Conservation (phyloP, 2,797 vertebrate species). For the Danionella dracula region DNA sequence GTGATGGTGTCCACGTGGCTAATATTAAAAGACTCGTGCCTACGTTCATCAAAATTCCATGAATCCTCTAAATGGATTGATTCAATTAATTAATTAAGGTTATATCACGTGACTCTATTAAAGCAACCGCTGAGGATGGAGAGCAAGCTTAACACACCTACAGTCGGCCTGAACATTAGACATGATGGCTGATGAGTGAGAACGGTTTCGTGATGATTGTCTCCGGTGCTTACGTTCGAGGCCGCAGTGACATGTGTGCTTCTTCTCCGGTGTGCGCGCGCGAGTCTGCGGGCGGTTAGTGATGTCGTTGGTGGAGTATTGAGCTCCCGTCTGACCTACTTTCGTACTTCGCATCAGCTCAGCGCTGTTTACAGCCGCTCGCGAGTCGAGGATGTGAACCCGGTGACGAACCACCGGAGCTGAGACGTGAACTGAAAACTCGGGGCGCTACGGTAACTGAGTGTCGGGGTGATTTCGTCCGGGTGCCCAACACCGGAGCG, state of each 20-base stretch:
- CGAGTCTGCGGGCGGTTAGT: slow-evolving; percentile 60
- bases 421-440: too few relatives aligned
- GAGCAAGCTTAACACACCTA: not conserved
- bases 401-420: slow-evolving; percentile 40
- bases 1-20: too few relatives aligned
- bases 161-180: not conserved
- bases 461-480: not conserved
- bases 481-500: not conserved
- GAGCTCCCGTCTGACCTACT: slow-evolving; percentile 81
- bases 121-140: not conserved
- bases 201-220: not conserved
- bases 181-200: not conserved
- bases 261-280: slow-evolving; percentile 28
- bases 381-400: slow-evolving; percentile 62
- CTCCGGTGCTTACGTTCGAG: not conserved
- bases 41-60: too few relatives aligned
- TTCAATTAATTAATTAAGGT: too few relatives aligned
- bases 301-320: slow-evolving; percentile 65
- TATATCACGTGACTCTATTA: too few relatives aligned
- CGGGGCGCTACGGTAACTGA: not conserved
- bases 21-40: too few relatives aligned
- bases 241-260: not conserved
- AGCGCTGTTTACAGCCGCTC: slow-evolving; percentile 67
- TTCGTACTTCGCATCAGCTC: slow-evolving; percentile 65
- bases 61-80: too few relatives aligned